These are phyloP conservation scores for Choloepus didactylus DNA, from an alignment of 2,797 vertebrate genomes.

Conservation along the genomic window DNA sequence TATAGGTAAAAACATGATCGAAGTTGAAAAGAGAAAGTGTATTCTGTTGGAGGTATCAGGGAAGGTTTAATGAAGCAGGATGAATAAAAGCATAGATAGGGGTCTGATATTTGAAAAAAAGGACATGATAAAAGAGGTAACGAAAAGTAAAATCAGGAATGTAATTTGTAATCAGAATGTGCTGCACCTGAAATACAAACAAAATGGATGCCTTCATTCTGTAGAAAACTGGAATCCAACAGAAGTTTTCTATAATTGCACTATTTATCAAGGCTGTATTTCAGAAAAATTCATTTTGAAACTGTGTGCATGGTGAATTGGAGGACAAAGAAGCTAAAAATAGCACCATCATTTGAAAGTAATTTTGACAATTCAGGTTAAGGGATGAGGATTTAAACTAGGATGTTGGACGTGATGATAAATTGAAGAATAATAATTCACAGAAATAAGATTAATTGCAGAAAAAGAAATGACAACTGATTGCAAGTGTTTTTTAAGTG, in stretches of 20 bases:
- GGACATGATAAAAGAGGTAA: not conserved
- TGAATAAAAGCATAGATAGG: not conserved
- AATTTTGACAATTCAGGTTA: not conserved
- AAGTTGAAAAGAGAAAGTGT: not conserved
- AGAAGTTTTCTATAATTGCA: not conserved
- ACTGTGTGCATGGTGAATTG: not conserved
- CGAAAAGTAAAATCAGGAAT: not conserved
- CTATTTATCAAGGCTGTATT: not conserved
- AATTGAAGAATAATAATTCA: not conserved
- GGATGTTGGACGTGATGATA: not conserved
- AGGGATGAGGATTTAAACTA: not conserved
- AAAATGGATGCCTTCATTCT: not conserved
- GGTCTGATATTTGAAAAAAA: not conserved
- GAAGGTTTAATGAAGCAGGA: not conserved
- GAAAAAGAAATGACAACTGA: not conserved
- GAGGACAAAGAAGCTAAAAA: not conserved
- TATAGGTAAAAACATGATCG: not conserved
- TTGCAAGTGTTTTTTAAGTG: not conserved
- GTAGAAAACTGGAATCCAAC: not conserved
- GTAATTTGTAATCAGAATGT: not conserved
- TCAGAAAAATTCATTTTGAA: conserved; percentile 26
- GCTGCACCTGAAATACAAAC: not conserved
- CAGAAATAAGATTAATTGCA: not conserved
- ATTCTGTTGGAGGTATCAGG: not conserved
- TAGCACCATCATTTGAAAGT: not conserved